phyloP scores from a whole-genome alignment of 2,888 invertebrate species.

The Callyntrura guangdongensis region DNA sequence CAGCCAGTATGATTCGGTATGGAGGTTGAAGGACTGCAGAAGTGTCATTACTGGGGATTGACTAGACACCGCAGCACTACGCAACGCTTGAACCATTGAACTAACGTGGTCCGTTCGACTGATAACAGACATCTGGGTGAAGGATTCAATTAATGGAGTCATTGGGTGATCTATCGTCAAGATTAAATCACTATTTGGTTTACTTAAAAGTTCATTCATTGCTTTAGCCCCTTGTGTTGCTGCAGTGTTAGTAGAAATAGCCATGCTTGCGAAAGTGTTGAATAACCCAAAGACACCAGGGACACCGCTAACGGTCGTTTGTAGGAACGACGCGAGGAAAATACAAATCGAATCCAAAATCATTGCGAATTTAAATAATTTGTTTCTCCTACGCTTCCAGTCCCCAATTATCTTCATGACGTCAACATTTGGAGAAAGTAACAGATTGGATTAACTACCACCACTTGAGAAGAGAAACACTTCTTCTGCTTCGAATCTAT shows the following conservation, averaged over 20 bases:
- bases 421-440: too few species aligned
- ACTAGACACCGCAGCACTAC: neutral
- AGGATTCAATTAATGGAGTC: neutral
- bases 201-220: neutral
- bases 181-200: neutral
- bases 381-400: too few species aligned
- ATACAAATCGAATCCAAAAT: neutral
- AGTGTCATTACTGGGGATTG: slow-evolving; percentile 50
- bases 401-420: too few species aligned
- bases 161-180: slow-evolving; percentile 6
- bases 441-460: too few species aligned
- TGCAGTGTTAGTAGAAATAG: neutral
- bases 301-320: neutral
- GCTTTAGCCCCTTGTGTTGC: too few species aligned
- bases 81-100: neutral
- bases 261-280: neutral
- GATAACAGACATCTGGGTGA: neutral
- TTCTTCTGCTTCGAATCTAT: too few species aligned
- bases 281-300: neutral
- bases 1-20: slow-evolving; percentile 50
- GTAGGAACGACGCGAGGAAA: neutral
- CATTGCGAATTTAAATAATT: too few species aligned
- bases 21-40: neutral
- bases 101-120: slow-evolving; percentile 9
- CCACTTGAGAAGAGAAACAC: too few species aligned